Conservation (phyloP, 1,140 invertebrate species). For the Microvelia longipes region DNA sequence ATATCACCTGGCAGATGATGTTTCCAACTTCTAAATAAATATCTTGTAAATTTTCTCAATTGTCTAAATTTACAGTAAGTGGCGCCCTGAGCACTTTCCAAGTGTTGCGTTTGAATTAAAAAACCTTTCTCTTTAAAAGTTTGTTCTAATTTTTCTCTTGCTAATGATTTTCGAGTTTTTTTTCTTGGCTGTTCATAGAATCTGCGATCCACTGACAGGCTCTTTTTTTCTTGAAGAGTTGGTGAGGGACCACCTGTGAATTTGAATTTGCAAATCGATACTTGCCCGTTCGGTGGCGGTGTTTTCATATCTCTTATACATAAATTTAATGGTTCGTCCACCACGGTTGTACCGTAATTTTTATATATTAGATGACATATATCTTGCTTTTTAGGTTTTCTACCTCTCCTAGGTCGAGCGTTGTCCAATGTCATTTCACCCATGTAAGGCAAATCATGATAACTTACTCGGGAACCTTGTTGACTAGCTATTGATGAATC, state of each 20-base stretch:
- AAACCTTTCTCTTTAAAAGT: slow-evolving; percentile 86
- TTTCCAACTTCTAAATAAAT: slow-evolving; percentile 82
- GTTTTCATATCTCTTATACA: slow-evolving; percentile 48
- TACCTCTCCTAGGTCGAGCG: slow-evolving; percentile 59
- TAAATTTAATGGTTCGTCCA: slow-evolving; percentile 60
- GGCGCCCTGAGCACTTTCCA: slow-evolving; percentile 77
- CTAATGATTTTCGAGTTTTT: slow-evolving; percentile 62
- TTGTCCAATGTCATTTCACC: slow-evolving; percentile 77
- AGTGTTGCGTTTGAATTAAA: slow-evolving; percentile 78
- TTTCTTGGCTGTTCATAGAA: slow-evolving; percentile 26
- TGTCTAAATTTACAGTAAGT: slow-evolving; percentile 88
- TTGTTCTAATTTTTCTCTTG: slow-evolving; percentile 74
- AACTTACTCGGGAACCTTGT: slow-evolving; percentile 35
- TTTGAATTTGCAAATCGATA: slow-evolving; percentile 85
- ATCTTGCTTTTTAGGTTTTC: slow-evolving; percentile 74
- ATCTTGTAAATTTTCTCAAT: slow-evolving; percentile 76
- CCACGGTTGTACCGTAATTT: slow-evolving; percentile 67
- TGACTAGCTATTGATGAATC: slow-evolving; percentile 21
- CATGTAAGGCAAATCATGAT: slow-evolving; percentile 75
- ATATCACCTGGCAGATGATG: slow-evolving; percentile 74
- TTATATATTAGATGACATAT: slow-evolving; percentile 83
- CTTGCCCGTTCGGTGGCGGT: slow-evolving; percentile 18
- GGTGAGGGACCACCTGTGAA: slow-evolving; percentile 79
- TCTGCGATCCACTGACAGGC: slow-evolving; percentile 41
- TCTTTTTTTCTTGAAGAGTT: slow-evolving; percentile 74